A percentile compares a stretch with the other conserved stretches of the same genome.
phyloP scores from a whole-genome alignment of 2,888 invertebrate species.

The Himalopsyche anomala region DNA sequence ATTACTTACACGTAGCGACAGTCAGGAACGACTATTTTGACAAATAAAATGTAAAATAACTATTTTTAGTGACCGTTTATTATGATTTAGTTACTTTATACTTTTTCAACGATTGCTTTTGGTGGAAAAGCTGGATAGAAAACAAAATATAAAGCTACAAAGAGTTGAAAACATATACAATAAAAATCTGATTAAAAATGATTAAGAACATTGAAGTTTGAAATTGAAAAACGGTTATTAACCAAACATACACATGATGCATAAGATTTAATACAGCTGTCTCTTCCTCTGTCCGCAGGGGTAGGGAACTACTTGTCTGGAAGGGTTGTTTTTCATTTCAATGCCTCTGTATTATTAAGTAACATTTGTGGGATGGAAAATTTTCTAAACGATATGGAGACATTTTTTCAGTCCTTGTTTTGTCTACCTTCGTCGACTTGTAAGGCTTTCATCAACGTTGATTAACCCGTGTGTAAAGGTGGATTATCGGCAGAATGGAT shows the following conservation, averaged over 20 bases:
- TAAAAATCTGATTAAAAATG: too few relatives aligned
- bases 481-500: constrained; percentile 16
- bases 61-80: too few relatives aligned
- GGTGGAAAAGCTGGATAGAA: too few relatives aligned
- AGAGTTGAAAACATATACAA: too few relatives aligned
- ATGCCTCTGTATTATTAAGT: constrained; percentile 42
- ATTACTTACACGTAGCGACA: too few relatives aligned
- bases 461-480: constrained; percentile 25
- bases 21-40: too few relatives aligned
- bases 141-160: too few relatives aligned
- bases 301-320: constrained; percentile 11
- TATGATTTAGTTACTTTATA: too few relatives aligned
- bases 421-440: constrained; percentile 5
- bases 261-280: constrained; percentile 2
- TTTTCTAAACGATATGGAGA: constrained; percentile 35
- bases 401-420: constrained; percentile 2
- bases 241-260: background rate
- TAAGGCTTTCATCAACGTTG: constrained; percentile 7
- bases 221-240: too few relatives aligned
- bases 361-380: constrained; percentile 42
- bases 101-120: too few relatives aligned
- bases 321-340: constrained; percentile 42
- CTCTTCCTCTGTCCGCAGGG: background rate
- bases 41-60: too few relatives aligned
- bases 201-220: too few relatives aligned